Evolutionary conservation across 2,888 invertebrate genomes (phyloP).

Genomic region (Spodoptera exigua): DNA sequence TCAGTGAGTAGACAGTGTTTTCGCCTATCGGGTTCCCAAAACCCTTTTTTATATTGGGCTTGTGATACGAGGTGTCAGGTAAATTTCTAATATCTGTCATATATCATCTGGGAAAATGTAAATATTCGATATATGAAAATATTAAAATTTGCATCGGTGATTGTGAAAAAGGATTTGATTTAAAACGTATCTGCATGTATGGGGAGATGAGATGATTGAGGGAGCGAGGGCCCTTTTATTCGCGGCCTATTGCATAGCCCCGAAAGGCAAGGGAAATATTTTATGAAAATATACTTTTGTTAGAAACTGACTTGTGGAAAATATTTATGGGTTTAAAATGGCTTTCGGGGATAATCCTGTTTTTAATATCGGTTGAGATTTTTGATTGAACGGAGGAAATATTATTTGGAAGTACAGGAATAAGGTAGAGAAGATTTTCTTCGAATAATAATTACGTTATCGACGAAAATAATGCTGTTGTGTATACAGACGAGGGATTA

Average conservation of each 20-base stretch:
- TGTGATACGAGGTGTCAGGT: too few relatives aligned
- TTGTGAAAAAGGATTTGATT: conserved; percentile 45
- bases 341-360: conserved; percentile 16
- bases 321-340: conserved; percentile 51
- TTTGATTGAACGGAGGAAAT: conserved; percentile 2
- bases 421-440: conserved; percentile 12
- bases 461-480: too few relatives aligned
- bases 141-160: conserved; percentile 40
- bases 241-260: conserved; percentile 42
- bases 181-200: conserved; percentile 49
- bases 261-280: conserved; percentile 48
- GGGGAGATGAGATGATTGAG: conserved; percentile 53
- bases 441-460: neutral
- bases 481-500: neutral
- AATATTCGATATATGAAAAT: conserved; percentile 11
- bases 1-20: too few relatives aligned
- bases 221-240: conserved; percentile 45
- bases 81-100: conserved; percentile 17
- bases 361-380: conserved; percentile 21
- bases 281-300: conserved; percentile 60
- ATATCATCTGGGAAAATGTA: neutral
- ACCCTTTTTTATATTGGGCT: too few relatives aligned
- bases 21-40: too few relatives aligned
- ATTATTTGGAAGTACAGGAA: conserved; percentile 7
- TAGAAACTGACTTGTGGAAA: conserved; percentile 52